Evolutionary conservation across 2,888 invertebrate species (phyloP).

Genomic region (Linhomoeus sp.): DNA sequence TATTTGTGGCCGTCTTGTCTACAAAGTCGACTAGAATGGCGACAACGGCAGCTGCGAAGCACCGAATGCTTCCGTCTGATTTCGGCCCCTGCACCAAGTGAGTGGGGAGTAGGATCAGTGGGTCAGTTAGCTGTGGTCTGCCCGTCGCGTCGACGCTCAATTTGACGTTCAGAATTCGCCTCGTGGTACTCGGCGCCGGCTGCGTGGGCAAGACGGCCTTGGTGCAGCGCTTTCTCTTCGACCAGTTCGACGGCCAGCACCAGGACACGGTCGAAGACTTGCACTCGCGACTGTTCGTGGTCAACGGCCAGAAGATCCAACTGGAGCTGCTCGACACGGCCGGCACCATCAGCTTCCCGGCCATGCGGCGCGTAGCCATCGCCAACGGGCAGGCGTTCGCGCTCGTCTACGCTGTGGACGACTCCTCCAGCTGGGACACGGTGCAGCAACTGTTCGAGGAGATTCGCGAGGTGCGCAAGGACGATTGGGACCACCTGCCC

Average conservation of each 20-base stretch:
- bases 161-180: too few relatives aligned
- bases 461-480: constrained; percentile 54
- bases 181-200: constrained; percentile 55
- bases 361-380: constrained; percentile 81
- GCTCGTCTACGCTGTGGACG: constrained; percentile 69
- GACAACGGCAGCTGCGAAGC: too few relatives aligned
- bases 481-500: constrained; percentile 22
- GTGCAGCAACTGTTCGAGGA: constrained; percentile 49
- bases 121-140: too few relatives aligned
- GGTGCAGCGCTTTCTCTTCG: constrained; percentile 70
- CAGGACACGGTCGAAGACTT: constrained; percentile 82
- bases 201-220: constrained; percentile 83
- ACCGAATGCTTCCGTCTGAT: too few relatives aligned
- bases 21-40: too few relatives aligned
- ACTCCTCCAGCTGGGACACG: constrained; percentile 46
- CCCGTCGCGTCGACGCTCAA: too few relatives aligned
- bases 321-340: constrained; percentile 71
- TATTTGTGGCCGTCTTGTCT: too few relatives aligned
- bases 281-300: constrained; percentile 38
- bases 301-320: constrained; percentile 35
- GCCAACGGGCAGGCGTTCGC: constrained; percentile 79
- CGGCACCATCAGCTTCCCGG: constrained; percentile 64
- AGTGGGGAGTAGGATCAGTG: too few relatives aligned
- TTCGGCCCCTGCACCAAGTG: too few relatives aligned
- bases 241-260: constrained; percentile 63